A percentile compares a stretch with the other conserved stretches of the same genome.
These are phyloP conservation scores for Casuarius casuarius DNA, from an alignment of 2,113 vertebrate genomes.

Conservation along the genomic window DNA sequence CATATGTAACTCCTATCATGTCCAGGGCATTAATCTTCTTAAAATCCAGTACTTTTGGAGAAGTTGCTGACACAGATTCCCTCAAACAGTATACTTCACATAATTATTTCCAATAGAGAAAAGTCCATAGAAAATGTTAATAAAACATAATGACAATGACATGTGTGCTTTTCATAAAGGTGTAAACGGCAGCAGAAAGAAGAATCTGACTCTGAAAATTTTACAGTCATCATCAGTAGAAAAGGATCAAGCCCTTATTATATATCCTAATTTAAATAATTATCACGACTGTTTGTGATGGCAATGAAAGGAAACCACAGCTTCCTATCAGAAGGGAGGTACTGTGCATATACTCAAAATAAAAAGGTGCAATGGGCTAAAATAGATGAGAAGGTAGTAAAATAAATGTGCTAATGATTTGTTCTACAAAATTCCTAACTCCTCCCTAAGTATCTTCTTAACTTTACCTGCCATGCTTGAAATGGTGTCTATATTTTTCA, in stretches of 20 bases:
- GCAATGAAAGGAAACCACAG: neutral
- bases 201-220: neutral
- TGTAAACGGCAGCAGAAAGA: neutral
- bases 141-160: neutral
- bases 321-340: neutral
- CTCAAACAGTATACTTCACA: neutral
- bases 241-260: neutral
- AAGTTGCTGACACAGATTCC: neutral
- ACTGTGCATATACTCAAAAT: neutral
- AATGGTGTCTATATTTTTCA: neutral
- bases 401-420: neutral
- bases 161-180: neutral
- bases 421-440: neutral
- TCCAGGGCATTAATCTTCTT: neutral
- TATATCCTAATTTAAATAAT: neutral
- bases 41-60: neutral
- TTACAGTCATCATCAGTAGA: neutral
- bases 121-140: neutral
- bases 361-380: neutral
- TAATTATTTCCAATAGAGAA: neutral
- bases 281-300: neutral
- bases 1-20: fast-evolving
- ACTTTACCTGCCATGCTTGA: neutral
- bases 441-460: neutral
- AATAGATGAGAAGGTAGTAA: neutral